These are phyloP conservation scores for Montipora efflorescens DNA, from an alignment of 64 coral and sea anemone species.

Conservation along the genomic window DNA sequence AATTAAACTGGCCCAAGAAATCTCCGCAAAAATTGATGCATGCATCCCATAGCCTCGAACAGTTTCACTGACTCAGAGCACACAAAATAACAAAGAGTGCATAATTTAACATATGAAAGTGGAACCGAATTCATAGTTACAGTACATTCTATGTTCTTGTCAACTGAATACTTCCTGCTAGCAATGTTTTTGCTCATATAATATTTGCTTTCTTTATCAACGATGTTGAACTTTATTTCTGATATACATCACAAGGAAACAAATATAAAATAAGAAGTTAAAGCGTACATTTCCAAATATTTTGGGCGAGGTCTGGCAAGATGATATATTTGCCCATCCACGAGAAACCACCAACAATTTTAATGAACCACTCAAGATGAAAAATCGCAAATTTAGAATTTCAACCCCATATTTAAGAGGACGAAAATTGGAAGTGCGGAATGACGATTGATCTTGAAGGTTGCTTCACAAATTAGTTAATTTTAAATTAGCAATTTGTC, in stretches of 20 bases:
- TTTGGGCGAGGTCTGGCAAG: neutral
- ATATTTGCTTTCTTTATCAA: neutral
- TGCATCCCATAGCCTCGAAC: too few relatives aligned
- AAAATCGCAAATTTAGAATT: conserved; percentile 20
- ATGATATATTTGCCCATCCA: conserved; percentile 22
- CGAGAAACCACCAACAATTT: conserved; percentile 5
- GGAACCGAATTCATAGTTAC: neutral
- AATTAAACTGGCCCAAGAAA: too few relatives aligned
- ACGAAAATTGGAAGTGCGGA: neutral
- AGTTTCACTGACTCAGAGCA: neutral
- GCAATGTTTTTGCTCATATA: neutral
- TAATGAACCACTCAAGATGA: conserved; percentile 17
- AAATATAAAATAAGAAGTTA: neutral
- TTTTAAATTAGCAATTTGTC: conserved; percentile 1
- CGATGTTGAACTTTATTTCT: neutral
- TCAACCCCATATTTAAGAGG: neutral
- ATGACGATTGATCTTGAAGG: neutral
- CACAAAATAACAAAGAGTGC: neutral
- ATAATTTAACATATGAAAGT: neutral
- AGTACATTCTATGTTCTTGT: neutral
- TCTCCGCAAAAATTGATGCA: too few relatives aligned
- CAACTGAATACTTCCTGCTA: too few relatives aligned
- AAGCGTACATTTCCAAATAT: neutral
- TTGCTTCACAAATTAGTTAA: conserved; percentile 1
- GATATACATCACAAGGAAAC: neutral